A percentile compares a stretch with the other conserved stretches of the same genome.
Evolutionary conservation across 1,140 invertebrate genomes (phyloP).

Genomic region (Apis florea): DNA sequence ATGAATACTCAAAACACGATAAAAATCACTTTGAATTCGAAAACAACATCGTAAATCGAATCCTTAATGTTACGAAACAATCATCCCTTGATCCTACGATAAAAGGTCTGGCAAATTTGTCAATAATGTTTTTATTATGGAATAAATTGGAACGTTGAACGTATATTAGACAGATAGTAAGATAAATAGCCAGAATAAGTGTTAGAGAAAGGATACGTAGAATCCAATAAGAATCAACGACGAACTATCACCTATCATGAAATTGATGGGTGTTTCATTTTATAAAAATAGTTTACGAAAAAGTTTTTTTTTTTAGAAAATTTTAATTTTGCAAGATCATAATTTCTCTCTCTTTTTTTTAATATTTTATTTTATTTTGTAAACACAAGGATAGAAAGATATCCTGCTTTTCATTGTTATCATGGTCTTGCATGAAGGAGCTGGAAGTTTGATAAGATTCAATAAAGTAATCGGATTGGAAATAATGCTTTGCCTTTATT

Average conservation of each 20-base stretch:
- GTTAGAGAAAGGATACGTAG: background rate
- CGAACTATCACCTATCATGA: no score
- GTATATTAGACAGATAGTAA: background rate
- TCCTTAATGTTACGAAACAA: background rate
- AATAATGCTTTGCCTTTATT: background rate
- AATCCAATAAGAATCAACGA: conserved; percentile 15
- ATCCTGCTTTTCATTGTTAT: conserved; percentile 12
- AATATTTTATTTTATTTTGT: background rate
- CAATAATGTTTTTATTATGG: background rate
- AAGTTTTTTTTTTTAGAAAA: background rate
- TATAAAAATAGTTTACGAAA: background rate
- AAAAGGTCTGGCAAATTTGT: background rate
- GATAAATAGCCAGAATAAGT: conserved; percentile 7
- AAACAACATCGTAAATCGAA: background rate
- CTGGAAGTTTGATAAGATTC: background rate
- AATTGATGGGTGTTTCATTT: conserved; percentile 4
- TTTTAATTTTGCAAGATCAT: background rate
- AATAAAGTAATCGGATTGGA: conserved; percentile 29
- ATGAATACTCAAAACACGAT: background rate
- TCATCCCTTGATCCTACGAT: background rate
- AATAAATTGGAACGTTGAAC: conserved; percentile 3
- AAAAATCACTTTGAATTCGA: background rate
- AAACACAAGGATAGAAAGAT: background rate
- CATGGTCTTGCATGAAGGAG: background rate
- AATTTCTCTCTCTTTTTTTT: background rate